These are phyloP conservation scores for Arctocebus calabarensis DNA, from an alignment of 2,797 vertebrate species.

Conservation along the genomic window DNA sequence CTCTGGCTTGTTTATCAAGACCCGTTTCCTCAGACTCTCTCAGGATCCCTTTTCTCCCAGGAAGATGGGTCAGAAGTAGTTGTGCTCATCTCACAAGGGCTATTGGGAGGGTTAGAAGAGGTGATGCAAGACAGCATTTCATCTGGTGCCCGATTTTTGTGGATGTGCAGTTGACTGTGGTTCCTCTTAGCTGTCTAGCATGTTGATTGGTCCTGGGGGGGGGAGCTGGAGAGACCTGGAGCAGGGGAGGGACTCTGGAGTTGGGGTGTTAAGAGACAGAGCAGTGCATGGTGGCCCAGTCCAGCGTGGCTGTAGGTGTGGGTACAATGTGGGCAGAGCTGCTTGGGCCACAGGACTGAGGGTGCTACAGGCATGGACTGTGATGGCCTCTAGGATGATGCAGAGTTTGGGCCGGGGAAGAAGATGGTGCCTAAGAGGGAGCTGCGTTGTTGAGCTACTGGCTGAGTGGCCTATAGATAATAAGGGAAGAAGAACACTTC, in stretches of 20 bases:
- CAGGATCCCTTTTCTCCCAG: not conserved
- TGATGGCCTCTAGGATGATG: not conserved
- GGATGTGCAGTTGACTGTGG: not conserved
- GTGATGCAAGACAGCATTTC: rapidly evolving
- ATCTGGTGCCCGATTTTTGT: not conserved
- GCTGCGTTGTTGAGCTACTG: rapidly evolving
- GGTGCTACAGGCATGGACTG: rapidly evolving
- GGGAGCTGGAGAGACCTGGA: not conserved
- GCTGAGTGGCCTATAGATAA: not conserved
- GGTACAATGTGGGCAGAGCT: not conserved
- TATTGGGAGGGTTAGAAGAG: rapidly evolving
- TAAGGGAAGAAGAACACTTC: too few relatives aligned
- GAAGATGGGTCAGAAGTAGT: not conserved
- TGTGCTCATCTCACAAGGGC: rapidly evolving
- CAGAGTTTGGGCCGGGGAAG: not conserved
- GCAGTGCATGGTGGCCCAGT: not conserved
- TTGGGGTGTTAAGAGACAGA: not conserved
- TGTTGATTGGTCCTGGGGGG: not conserved
- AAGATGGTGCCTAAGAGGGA: not conserved
- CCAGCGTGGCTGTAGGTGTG: not conserved
- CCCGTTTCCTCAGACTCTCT: not conserved
- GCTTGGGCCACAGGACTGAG: not conserved
- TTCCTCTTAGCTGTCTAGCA: not conserved
- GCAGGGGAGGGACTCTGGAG: not conserved
- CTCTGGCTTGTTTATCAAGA: not conserved